A percentile compares a stretch with the other conserved stretches of the same genome.
These are phyloP conservation scores for Neolamprologus sp. DNA, from an alignment of 2,113 vertebrate genomes.

Conservation along the genomic window DNA sequence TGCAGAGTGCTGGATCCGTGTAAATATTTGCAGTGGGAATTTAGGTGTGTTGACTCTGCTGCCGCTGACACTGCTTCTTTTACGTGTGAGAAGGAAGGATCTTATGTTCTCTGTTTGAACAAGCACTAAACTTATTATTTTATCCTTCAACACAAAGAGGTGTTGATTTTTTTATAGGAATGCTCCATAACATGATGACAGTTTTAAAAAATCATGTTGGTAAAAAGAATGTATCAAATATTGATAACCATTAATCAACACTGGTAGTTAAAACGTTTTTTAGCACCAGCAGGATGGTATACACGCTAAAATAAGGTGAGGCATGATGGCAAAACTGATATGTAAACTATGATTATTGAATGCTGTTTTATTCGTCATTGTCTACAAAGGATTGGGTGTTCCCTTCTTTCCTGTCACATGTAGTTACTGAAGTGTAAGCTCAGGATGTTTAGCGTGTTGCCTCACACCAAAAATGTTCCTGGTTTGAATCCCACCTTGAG, in stretches of 20 bases:
- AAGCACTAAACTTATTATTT: not conserved
- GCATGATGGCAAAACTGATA: not conserved
- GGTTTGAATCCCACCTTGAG: not conserved
- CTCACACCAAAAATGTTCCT: not conserved
- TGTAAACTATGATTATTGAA: accelerated
- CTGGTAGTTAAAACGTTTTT: not conserved
- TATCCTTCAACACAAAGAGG: not conserved
- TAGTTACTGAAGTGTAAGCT: not conserved
- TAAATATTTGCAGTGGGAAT: not conserved
- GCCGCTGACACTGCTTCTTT: not conserved
- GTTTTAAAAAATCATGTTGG: not conserved
- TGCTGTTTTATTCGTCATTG: not conserved
- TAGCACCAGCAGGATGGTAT: not conserved
- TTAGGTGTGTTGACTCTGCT: not conserved
- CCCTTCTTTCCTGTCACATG: not conserved
- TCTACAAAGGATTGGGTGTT: not conserved
- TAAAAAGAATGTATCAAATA: not conserved
- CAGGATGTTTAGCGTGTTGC: not conserved
- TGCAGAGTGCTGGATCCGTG: not conserved
- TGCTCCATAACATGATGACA: accelerated
- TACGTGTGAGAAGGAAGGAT: not conserved
- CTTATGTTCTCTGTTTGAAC: not conserved
- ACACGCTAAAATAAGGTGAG: not conserved
- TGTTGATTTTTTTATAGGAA: not conserved
- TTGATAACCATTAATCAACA: not conserved